Evolutionary conservation across 2,888 invertebrate genomes (phyloP), one percentile per base, ranked within the genome.

Genomic region (Drosophila melanosoma): DNA sequence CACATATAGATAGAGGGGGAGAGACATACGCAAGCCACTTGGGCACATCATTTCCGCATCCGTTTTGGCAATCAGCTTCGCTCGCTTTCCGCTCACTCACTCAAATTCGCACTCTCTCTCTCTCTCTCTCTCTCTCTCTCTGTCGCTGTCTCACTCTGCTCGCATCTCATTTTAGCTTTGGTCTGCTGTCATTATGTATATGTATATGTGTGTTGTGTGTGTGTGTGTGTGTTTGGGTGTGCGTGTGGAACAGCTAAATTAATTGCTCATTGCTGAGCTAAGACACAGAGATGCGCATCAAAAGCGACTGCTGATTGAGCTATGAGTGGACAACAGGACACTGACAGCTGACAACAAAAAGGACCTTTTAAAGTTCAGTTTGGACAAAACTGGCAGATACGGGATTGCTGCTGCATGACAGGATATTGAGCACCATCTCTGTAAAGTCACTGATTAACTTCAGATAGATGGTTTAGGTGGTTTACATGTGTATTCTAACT

Each of bases 21-120:
- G 42, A 56, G 48, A 35, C 42, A 26, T 33, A 38, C 32, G 32
- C 40, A 57, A 59, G 52, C 23, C 69, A 78, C 69, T 81, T 69
- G 84, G 72, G 42, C 74, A 72, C 87, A 79, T 89, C 89, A 81
- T 88, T 79, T 87, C 89, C 84, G 85, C 66, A 73, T 89, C 84
- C 89, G 82, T 81, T 85, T 87, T 69, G 87, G 79, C 82, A 89
- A 86, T 84, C 85, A 82, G 79, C 68, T 40, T 29, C 52, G 10
- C 52, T 29, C 49, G 17, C n/a, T 42, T n/a, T 36, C 52, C 69
- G 23, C 2, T 11, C 17, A 3, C 1, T 23, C 7, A 4, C 38
- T 7, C 20, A 1, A 38, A 7, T 23, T 33, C 1, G 17, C 3
- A 4, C 32, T 7, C 20, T 5, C 51, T 3, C 33, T 33, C 17